Conservation (phyloP, 2,888 invertebrate genomes). For the Tenthredo amoena region DNA sequence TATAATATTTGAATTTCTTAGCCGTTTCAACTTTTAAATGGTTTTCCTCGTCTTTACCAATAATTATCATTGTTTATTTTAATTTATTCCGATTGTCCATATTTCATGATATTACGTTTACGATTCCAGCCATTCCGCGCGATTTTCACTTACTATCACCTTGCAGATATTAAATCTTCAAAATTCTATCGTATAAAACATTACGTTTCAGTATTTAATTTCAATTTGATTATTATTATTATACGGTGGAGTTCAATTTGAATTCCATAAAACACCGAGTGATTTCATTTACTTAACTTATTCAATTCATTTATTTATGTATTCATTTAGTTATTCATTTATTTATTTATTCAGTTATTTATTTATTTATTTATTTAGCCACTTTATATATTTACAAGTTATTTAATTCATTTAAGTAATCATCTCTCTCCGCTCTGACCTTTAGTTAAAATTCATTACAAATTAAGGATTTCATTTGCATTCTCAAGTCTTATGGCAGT, state of each 20-base stretch:
- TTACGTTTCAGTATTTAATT: slow-evolving; percentile 24
- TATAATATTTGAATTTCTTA: slow-evolving; percentile 64
- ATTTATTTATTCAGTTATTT: not conserved
- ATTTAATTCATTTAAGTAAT: not conserved
- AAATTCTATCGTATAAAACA: slow-evolving; percentile 51
- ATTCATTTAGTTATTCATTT: not conserved
- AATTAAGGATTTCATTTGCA: slow-evolving; percentile 48
- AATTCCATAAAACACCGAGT: slow-evolving; percentile 37
- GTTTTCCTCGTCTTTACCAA: slow-evolving; percentile 43
- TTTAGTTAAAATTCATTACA: slow-evolving; percentile 39
- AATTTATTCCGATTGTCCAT: slow-evolving; percentile 71
- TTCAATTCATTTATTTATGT: slow-evolving; percentile 22
- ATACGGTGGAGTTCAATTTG: slow-evolving; percentile 26
- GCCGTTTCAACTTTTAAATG: slow-evolving; percentile 56
- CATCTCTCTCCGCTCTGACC: slow-evolving; percentile 54
- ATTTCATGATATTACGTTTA: slow-evolving; percentile 71
- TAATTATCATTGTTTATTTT: slow-evolving; percentile 54
- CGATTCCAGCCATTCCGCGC: slow-evolving; percentile 47
- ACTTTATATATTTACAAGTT: slow-evolving; percentile 27
- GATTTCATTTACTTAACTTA: slow-evolving; percentile 7
- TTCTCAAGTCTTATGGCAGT: slow-evolving; percentile 67
- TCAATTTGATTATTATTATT: slow-evolving; percentile 54
- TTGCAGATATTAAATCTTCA: slow-evolving; percentile 41
- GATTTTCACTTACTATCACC: slow-evolving; percentile 51
- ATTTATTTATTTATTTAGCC: slow-evolving; percentile 17